A percentile compares a stretch with the other conserved stretches of the same genome.
phyloP scores from a whole-genome alignment of 23 tunicate species.

The Styela plicata region DNA sequence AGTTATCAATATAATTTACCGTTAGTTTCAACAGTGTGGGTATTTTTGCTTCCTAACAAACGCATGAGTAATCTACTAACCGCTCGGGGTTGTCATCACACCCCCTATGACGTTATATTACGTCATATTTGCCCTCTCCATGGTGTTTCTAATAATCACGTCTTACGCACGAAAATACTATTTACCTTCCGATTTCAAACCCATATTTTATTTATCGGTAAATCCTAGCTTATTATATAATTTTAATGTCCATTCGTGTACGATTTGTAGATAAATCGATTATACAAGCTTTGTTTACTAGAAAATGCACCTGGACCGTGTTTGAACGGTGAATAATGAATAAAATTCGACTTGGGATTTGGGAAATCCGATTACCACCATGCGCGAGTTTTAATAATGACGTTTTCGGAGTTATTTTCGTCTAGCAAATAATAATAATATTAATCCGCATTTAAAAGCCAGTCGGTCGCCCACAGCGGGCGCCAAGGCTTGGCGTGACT shows the following conservation, averaged over 20 bases:
- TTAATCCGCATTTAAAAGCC: not conserved
- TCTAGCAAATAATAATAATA: not conserved
- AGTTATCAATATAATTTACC: not conserved
- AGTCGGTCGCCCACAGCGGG: constrained; percentile 15
- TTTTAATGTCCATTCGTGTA: not conserved
- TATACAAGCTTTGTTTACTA: too few species aligned
- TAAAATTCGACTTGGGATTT: not conserved
- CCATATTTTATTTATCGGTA: not conserved
- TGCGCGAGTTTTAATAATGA: not conserved
- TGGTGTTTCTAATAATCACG: not conserved
- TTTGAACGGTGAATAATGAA: not conserved
- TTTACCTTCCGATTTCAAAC: not conserved
- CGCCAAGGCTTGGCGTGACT: too few species aligned
- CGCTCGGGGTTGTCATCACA: not conserved
- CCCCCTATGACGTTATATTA: not conserved
- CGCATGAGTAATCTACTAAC: not conserved
- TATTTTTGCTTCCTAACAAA: not conserved
- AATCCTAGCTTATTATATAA: not conserved
- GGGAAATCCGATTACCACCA: not conserved
- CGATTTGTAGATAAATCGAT: not conserved
- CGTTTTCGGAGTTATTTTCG: not conserved
- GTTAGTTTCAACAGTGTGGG: not conserved
- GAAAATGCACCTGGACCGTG: not conserved
- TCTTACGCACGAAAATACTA: not conserved
- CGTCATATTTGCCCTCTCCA: not conserved